Base-by-base conservation (phyloP, 1,140 invertebrate genomes). In the Rhagoletis pomonella region DNA sequence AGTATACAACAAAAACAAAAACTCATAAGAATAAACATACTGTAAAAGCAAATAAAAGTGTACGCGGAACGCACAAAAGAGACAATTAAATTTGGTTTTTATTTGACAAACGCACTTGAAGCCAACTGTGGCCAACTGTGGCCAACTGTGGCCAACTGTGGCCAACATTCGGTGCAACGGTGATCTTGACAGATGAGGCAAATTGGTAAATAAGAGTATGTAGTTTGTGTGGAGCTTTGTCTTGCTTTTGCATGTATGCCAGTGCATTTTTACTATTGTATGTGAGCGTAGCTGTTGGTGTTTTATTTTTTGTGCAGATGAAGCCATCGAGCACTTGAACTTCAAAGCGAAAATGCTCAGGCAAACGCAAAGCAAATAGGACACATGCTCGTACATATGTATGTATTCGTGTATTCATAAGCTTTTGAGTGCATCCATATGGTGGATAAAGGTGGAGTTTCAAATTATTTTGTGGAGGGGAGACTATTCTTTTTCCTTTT, bases 31-130 rank as follows among this genome's bases (percentile, higher is more conserved):
- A n/a, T n/a, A n/a, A n/a, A n/a, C n/a, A n/a, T n/a, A 14, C 7
- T n/a, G 9, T 6, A 1, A 67, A 39, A 67, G 10, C 29, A 77
- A 50, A 47, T 77, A 19, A 3, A 44, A 81, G 47, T 55, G 47
- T 42, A 81, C n/a, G 73, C 73, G 73, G 73, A 1, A 81, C 50
- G 47, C 73, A 58, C 73, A 50, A 81, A 81, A 19, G 47, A 81
- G 73, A 81, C 73, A 55, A 81, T 81, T 81, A 81, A 81, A 81
- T 81, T 81, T 81, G 73, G 73, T 81, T 81, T 81, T 81, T 81
- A 81, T 81, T 81, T 81, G 73, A 81, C 73, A 81, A 81, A 81
- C 73, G 73, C n/a, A 81, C 73, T 81, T 58, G 47, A 81, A 14
- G 73, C 47, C 73, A n/a, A n/a, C n/a, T n/a, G n/a, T n/a, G n/a